Percentiles rank a stretch among this genome's conserved stretches.
Conservation (phyloP, 2,797 vertebrate genomes). For the Xyrichtys novacula region DNA sequence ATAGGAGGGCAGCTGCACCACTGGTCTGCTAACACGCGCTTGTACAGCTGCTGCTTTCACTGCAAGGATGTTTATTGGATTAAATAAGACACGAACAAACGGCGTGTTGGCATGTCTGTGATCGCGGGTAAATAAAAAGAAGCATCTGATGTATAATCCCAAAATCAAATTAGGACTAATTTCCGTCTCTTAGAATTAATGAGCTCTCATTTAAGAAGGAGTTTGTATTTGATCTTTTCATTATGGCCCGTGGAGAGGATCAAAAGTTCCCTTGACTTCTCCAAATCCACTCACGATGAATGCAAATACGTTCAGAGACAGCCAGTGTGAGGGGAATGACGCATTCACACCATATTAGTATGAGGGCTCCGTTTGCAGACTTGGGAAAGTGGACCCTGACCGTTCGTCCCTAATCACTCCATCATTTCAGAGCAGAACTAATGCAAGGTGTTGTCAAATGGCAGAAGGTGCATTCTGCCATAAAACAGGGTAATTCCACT, state of each 20-base stretch:
- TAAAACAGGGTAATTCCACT: slow-evolving; percentile 68
- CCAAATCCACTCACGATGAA: slow-evolving; percentile 34
- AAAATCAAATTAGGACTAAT: slow-evolving; percentile 50
- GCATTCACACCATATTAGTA: slow-evolving; percentile 37
- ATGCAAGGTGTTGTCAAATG: slow-evolving; percentile 37
- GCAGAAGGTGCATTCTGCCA: slow-evolving; percentile 45
- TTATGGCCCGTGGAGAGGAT: slow-evolving; percentile 50
- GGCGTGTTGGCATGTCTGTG: background rate
- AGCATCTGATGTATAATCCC: slow-evolving; percentile 15
- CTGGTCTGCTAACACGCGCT: no score
- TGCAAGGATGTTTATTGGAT: background rate
- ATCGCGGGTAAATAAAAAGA: slow-evolving; percentile 25
- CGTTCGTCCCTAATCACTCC: slow-evolving; percentile 45
- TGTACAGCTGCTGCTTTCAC: background rate
- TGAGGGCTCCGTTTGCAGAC: slow-evolving; percentile 27
- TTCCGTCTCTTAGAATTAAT: slow-evolving; percentile 42
- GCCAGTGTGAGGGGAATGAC: slow-evolving; percentile 1
- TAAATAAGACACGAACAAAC: background rate
- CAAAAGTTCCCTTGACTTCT: slow-evolving; percentile 46
- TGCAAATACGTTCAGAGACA: slow-evolving; percentile 38
- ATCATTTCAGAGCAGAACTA: slow-evolving; percentile 11
- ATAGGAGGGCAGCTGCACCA: background rate
- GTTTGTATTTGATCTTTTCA: slow-evolving; percentile 46
- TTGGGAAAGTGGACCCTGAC: slow-evolving; percentile 33
- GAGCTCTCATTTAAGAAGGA: slow-evolving; percentile 39